phyloP scores from a whole-genome alignment of 2,113 vertebrate genomes.

The Nibea albiflora region DNA sequence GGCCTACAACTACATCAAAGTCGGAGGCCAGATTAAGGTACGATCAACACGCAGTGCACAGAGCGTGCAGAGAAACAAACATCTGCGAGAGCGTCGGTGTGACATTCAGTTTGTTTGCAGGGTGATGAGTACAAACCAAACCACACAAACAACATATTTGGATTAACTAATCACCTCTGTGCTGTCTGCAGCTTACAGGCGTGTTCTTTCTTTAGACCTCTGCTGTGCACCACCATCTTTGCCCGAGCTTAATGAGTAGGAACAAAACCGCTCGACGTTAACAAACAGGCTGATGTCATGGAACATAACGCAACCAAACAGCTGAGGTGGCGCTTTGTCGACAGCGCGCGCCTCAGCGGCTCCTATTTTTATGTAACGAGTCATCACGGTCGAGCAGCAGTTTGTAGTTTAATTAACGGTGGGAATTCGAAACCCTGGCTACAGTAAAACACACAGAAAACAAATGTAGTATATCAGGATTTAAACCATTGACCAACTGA shows the following conservation, averaged over 20 bases:
- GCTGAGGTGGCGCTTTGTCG: conserved; percentile 50
- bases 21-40: conserved; percentile 91
- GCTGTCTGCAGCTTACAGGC: background rate
- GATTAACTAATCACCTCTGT: background rate
- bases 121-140: background rate
- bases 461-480: background rate
- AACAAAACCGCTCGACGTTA: conserved; percentile 65
- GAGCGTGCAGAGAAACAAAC: background rate
- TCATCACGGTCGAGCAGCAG: conserved; percentile 16
- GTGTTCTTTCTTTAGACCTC: conserved; percentile 9
- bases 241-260: conserved; percentile 64
- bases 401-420: conserved; percentile 50
- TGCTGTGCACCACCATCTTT: conserved; percentile 24
- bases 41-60: background rate
- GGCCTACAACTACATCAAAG: conserved; percentile 90
- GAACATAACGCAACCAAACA: conserved; percentile 48
- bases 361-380: conserved; percentile 33
- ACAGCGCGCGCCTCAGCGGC: conserved; percentile 34
- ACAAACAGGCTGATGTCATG: conserved; percentile 76
- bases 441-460: background rate
- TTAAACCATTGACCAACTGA: too few relatives aligned
- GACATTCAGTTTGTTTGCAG: conserved; percentile 22
- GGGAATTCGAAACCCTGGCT: conserved; percentile 23
- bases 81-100: background rate
- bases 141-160: background rate